Evolutionary conservation across 2,113 vertebrate genomes (phyloP).

Genomic region (Uria lomvia): DNA sequence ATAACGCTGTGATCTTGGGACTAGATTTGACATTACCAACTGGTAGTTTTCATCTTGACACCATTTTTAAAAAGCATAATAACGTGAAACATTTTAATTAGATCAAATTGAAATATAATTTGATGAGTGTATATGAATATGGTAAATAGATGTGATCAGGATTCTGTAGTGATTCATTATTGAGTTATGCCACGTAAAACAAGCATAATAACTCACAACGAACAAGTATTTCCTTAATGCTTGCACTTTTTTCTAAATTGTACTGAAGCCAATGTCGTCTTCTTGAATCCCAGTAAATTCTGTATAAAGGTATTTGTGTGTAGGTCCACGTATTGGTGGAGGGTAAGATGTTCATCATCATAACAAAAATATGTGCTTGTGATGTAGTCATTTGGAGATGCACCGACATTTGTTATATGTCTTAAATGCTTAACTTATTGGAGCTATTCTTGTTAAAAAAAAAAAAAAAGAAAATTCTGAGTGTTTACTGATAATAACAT

Average conservation of each 20-base stretch:
- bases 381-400: neutral
- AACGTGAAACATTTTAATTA: constrained; percentile 43
- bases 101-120: constrained; percentile 35
- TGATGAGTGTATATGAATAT: neutral
- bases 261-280: neutral
- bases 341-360: neutral
- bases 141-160: constrained; percentile 17
- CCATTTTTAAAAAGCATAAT: neutral
- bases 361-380: neutral
- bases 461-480: neutral
- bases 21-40: neutral
- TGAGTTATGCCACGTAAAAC: neutral
- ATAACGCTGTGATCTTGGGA: neutral
- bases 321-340: neutral
- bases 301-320: neutral
- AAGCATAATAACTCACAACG: neutral
- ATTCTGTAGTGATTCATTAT: constrained; percentile 3
- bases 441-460: neutral
- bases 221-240: neutral
- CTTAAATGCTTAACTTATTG: neutral
- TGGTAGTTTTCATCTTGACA: neutral
- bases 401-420: neutral
- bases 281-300: neutral
- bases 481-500: neutral
- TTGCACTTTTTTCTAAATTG: neutral